Evolutionary conservation across 1,140 invertebrate species (phyloP), one percentile per base, ranked within the genome.

Genomic region (Episyrphus balteatus): DNA sequence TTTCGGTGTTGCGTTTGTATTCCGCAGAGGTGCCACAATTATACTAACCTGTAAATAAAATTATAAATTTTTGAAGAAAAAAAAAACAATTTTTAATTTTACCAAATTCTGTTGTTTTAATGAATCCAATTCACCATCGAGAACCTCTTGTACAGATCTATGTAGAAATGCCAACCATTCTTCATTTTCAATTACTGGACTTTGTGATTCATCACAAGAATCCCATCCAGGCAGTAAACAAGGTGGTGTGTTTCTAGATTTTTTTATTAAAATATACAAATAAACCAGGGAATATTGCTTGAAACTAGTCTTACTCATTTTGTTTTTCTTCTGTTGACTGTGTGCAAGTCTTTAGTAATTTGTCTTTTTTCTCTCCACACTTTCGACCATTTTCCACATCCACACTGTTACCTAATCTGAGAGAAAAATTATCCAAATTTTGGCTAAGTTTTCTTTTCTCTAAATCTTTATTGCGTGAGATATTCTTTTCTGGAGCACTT

Each of bases 151-250:
- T 54, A 81, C 79, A 42, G 79, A 78, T 36, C 76, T 74, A 57
- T 83, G 78, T 5, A 88, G 51, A 72, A 88, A 79, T 43, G 81
- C 76, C 61, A 86, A 73, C 86, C 86, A 90, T 68, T 90, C 86
- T 50, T 88, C 86, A 51, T 84, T 80, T 69, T 90, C 85, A 43
- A 88, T 84, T 7, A 81, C 79, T 32, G 74, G 71, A 42, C 73
- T 75, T 52, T 67, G 65, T 0, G 65, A 66, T 37, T 67, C 65
- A 48, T 68, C 65, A 42, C 62, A 67, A 5, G 65, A 66, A 40
- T 68, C 64, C 64, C 65, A 67, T 11, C 65, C 65, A 0, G 65
- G 65, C 42, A 67, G 44, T n/a, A 67, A 44, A 41, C 61, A 62
- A 0, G 65, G 65, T 9, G 65, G 64, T 5, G 62, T 57, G 34